These are phyloP conservation scores for Latrodectus elegans DNA, from an alignment of 2,888 invertebrate species.

Conservation along the genomic window DNA sequence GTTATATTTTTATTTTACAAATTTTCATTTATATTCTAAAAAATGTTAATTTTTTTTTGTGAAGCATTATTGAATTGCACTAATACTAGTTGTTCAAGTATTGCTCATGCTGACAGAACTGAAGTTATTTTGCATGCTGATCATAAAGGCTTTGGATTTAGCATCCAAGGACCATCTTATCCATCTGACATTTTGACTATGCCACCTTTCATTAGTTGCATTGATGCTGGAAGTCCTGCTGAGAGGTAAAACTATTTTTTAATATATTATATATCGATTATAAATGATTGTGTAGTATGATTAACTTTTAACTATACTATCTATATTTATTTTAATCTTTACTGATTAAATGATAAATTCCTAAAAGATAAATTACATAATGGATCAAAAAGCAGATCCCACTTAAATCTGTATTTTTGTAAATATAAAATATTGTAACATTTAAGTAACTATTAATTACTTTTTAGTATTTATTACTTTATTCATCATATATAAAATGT, in stretches of 20 bases:
- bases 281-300: no score
- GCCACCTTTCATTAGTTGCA: conserved; percentile 77
- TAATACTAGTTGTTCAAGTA: conserved; percentile 72
- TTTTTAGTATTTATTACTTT: no score
- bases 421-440: no score
- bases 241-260: conserved; percentile 77
- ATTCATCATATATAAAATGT: no score
- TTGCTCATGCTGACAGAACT: conserved; percentile 79
- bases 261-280: neutral
- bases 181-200: conserved; percentile 73
- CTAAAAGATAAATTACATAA: no score
- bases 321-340: no score
- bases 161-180: conserved; percentile 76
- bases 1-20: no score
- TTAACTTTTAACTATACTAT: no score
- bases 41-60: neutral
- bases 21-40: neutral
- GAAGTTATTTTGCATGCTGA: conserved; percentile 78
- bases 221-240: conserved; percentile 79
- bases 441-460: no score
- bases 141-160: conserved; percentile 78
- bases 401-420: no score
- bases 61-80: conserved; percentile 29
- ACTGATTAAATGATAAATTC: no score
- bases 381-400: no score